phyloP scores from a whole-genome alignment of 1,140 invertebrate genomes.

The Mactra quadrangularis region DNA sequence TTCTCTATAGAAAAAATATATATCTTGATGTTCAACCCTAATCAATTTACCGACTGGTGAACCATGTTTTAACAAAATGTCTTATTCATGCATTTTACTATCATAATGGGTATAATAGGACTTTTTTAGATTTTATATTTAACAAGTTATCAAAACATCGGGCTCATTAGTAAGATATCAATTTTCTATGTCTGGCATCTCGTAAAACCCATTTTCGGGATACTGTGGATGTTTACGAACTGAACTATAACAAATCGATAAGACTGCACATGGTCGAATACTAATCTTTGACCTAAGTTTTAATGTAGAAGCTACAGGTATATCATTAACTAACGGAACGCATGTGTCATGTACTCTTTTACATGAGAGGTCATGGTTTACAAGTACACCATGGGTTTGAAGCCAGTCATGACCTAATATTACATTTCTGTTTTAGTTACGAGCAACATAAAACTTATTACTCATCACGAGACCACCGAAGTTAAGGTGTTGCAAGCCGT shows the following conservation, averaged over 20 bases:
- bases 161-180: neutral
- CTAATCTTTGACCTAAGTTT: too few relatives aligned
- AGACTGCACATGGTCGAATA: constrained; percentile 62
- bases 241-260: constrained; percentile 9
- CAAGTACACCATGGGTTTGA: neutral
- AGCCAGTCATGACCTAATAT: neutral
- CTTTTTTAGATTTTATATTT: too few relatives aligned
- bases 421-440: too few relatives aligned
- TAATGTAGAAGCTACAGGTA: too few relatives aligned
- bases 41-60: too few relatives aligned
- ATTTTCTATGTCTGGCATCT: too few relatives aligned
- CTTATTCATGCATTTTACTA: too few relatives aligned
- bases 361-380: constrained; percentile 47
- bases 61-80: too few relatives aligned
- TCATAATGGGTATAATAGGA: too few relatives aligned
- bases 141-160: too few relatives aligned
- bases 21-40: too few relatives aligned
- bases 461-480: neutral
- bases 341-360: constrained; percentile 40
- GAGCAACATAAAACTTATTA: neutral
- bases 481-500: too few relatives aligned
- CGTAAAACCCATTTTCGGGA: constrained; percentile 45
- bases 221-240: constrained; percentile 2
- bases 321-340: constrained; percentile 49
- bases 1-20: neutral